phyloP scores from a whole-genome alignment of 2,797 vertebrate species.

The Coracias cyanogaster region DNA sequence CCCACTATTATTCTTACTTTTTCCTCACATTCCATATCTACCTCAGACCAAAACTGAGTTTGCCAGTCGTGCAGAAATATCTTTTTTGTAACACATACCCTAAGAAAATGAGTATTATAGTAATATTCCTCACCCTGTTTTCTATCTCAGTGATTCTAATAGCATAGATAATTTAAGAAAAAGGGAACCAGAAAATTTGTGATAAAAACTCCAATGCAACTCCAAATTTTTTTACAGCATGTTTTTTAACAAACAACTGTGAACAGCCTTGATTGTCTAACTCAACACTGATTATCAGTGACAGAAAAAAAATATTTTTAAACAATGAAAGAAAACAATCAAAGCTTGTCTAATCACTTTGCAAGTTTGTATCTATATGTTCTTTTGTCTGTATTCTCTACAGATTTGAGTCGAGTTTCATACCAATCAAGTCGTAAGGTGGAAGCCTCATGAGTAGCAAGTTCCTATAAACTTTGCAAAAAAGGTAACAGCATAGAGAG shows the following conservation, averaged over 20 bases:
- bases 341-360: not conserved
- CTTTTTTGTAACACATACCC: not conserved
- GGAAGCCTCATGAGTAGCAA: not conserved
- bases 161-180: not conserved
- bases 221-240: not conserved
- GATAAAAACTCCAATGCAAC: not conserved
- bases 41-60: not conserved
- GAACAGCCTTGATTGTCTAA: not conserved
- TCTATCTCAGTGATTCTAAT: not conserved
- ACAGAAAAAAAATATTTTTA: accelerated
- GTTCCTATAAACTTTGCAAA: not conserved
- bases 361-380: too few species aligned
- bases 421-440: not conserved
- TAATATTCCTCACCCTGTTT: not conserved
- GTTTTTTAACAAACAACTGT: not conserved
- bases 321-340: not conserved
- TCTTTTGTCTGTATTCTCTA: not conserved
- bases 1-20: not conserved
- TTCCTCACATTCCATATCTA: not conserved
- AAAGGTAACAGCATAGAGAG: not conserved
- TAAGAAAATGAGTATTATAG: not conserved
- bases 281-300: not conserved
- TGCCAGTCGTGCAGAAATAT: not conserved
- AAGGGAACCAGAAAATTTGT: not conserved
- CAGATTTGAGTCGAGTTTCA: not conserved